Evolutionary conservation across 2,888 invertebrate genomes (phyloP).

Genomic region (Stramonita haemastoma): DNA sequence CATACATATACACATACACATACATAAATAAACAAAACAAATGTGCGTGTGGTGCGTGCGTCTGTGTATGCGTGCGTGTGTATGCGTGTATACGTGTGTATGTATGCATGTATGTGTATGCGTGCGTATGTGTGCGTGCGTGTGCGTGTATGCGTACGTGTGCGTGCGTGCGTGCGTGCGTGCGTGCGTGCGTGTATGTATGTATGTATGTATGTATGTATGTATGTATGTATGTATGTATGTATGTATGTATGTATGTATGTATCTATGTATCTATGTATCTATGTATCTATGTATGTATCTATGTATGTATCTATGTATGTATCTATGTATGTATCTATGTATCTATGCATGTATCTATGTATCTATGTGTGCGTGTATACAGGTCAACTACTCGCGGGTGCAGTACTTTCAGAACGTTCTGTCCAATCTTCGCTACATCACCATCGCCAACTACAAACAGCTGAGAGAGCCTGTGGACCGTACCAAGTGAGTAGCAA

Average conservation of each 20-base stretch:
- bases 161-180: background rate
- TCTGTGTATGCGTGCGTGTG: too few relatives aligned
- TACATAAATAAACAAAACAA: too few relatives aligned
- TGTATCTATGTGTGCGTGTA: slow-evolving; percentile 20
- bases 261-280: background rate
- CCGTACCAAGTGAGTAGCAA: slow-evolving; percentile 62
- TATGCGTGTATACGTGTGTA: background rate
- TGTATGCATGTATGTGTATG: background rate
- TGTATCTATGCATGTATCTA: background rate
- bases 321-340: too few relatives aligned
- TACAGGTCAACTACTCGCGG: slow-evolving; percentile 65
- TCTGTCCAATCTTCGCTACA: slow-evolving; percentile 65
- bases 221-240: background rate
- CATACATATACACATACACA: too few relatives aligned
- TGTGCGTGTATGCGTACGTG: slow-evolving; percentile 6
- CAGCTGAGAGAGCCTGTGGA: slow-evolving; percentile 68
- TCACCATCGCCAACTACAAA: slow-evolving; percentile 61
- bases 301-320: too few relatives aligned
- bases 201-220: background rate
- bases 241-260: background rate
- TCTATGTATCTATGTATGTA: background rate
- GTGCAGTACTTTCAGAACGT: slow-evolving; percentile 73
- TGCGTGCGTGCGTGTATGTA: background rate
- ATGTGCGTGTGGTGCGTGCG: too few relatives aligned
- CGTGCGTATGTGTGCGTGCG: background rate